Evolutionary conservation across 2,113 vertebrate species (phyloP), one percentile per base, ranked within the genome.

Genomic region (Delphinus delphis): DNA sequence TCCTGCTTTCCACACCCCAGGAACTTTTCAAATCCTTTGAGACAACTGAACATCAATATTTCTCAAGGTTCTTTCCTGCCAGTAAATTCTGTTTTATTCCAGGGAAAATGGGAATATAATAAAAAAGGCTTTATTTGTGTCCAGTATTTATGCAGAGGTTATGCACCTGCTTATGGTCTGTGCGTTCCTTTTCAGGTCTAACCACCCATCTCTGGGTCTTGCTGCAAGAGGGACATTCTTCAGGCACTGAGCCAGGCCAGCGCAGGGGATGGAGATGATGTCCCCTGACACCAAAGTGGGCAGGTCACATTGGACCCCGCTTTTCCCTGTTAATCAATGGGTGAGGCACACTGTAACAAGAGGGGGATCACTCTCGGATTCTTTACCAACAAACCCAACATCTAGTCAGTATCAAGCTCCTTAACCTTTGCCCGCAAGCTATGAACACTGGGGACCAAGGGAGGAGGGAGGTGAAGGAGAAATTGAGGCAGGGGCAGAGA

Each of bases 381-480:
- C 85, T 93, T 15, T 31, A 28, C 53, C 8, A 13, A 6, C 26
- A 86, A 47, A 38, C 38, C 21, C 55, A 38, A 28, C 93, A 96
- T 76, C 82, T 68, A 88, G 17, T 93, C 95, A 38, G 8, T 38
- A 95, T 97, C 96, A 96, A 97, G 94, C 86, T 89, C 90, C 98
- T 89, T 96, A 94, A 96, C 80, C 21, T 92, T 73, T 36, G 33
- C 28, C 58, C 36, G 12, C 1, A 6, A 67, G 20, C 11, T 67
- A 4, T 50, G 97, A 94, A 71, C 1, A 9, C 1, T 13, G 31
- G 33, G 62, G n/a, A 6, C n/a, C 15, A 28, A 65, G 62, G 97
- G 95, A n/a, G 70, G 63, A 85, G n/a, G 55, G 84, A 70, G 3
- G 6, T 36, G 31, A 76, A 76, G 96, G 97, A 97, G 97, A 93